phyloP scores from a whole-genome alignment of 2,113 vertebrate genomes.

The Furnarius figulus region DNA sequence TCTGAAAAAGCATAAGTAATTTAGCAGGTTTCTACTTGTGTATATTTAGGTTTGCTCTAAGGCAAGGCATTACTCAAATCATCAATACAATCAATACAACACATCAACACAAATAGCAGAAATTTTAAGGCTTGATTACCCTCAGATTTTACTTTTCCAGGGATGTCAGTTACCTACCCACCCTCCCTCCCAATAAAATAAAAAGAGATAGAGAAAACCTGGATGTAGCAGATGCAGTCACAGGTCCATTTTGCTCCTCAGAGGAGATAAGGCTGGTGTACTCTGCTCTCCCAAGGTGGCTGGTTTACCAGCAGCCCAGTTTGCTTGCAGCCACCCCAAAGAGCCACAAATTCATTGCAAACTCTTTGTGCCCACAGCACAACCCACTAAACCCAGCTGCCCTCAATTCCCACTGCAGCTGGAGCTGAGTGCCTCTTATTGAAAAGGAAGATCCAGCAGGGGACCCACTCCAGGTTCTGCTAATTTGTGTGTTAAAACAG shows the following conservation, averaged over 20 bases:
- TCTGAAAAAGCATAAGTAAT: constrained; percentile 1
- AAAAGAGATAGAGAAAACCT: neutral
- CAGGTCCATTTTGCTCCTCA: neutral
- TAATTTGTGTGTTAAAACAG: neutral
- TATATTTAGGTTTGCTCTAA: neutral
- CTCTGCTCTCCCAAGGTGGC: neutral
- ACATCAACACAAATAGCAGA: neutral
- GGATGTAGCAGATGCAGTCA: neutral
- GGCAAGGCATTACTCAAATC: neutral
- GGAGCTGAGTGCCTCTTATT: neutral
- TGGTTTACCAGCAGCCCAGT: neutral
- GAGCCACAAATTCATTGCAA: neutral
- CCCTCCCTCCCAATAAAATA: neutral
- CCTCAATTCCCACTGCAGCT: neutral
- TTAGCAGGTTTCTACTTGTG: neutral
- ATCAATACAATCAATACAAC: neutral
- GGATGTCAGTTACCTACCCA: neutral
- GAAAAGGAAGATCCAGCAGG: neutral
- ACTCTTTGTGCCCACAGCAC: neutral
- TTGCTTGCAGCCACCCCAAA: neutral
- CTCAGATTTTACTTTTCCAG: neutral
- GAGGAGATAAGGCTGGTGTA: neutral
- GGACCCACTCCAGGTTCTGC: neutral
- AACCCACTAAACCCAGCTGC: neutral
- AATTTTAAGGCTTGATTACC: neutral